These are phyloP conservation scores for Channa striata DNA, from an alignment of 2,797 vertebrate species.

Conservation along the genomic window DNA sequence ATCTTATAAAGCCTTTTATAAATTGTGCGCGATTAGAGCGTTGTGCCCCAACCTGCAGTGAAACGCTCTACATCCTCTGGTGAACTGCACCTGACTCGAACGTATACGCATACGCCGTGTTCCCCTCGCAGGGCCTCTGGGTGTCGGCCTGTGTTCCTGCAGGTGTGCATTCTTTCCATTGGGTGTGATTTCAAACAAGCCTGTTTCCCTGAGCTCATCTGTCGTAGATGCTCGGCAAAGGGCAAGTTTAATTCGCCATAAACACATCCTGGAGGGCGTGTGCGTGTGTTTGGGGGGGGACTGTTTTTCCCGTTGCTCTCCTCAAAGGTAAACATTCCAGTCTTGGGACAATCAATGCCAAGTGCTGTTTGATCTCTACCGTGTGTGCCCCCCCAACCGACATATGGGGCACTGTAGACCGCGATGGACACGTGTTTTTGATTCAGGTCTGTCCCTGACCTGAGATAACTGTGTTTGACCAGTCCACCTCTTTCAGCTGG, in stretches of 20 bases:
- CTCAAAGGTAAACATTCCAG: constrained; percentile 80
- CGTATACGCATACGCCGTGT: neutral
- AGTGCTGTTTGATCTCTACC: constrained; percentile 71
- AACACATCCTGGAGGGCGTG: constrained; percentile 40
- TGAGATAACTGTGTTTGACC: constrained; percentile 68
- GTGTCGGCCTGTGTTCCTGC: constrained; percentile 37
- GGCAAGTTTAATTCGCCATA: constrained; percentile 61
- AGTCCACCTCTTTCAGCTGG: constrained; percentile 46
- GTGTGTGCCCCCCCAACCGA: constrained; percentile 51
- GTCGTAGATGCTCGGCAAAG: constrained; percentile 40
- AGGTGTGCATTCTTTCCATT: constrained; percentile 72
- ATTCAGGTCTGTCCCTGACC: constrained; percentile 72
- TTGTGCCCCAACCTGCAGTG: neutral
- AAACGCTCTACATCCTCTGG: neutral
- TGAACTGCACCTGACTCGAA: neutral
- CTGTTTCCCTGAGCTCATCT: constrained; percentile 68
- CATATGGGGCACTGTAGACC: neutral
- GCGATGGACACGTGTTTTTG: constrained; percentile 46
- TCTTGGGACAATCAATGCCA: constrained; percentile 71
- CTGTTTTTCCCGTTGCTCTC: constrained; percentile 62
- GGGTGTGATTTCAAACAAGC: constrained; percentile 70
- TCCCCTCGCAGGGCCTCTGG: constrained; percentile 23
- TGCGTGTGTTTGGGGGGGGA: constrained; percentile 15
- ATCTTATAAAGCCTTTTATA: neutral
- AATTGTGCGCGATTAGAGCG: neutral